Conservation (phyloP, 2,113 vertebrate genomes). For the Sus scrofa region DNA sequence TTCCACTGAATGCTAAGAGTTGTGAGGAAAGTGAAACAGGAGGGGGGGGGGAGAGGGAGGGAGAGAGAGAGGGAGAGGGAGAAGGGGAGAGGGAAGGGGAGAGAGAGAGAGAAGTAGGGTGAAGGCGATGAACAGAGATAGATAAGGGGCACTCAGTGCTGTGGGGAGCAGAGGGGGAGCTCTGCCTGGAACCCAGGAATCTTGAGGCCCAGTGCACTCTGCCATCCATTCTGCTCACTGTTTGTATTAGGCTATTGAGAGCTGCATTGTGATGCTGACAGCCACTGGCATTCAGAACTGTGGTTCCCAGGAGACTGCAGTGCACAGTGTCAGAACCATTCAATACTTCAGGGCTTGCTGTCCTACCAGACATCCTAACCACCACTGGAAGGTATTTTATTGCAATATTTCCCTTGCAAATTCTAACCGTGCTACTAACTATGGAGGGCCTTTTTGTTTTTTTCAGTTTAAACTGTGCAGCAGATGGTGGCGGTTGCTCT, state of each 20-base stretch:
- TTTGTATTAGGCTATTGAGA: fast-evolving
- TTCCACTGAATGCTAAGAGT: not conserved
- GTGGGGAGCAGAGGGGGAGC: no score
- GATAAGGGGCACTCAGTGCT: fast-evolving
- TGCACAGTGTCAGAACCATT: fast-evolving
- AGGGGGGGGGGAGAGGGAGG: not conserved
- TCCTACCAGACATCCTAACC: not conserved
- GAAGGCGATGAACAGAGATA: not conserved
- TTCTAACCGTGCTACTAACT: not conserved
- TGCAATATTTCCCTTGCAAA: not conserved
- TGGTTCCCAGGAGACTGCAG: no score
- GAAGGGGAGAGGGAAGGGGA: no score
- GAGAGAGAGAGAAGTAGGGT: no score
- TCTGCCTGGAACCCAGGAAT: not conserved
- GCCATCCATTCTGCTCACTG: fast-evolving
- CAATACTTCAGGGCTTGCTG: not conserved
- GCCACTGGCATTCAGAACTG: not conserved
- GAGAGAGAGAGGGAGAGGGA: not conserved
- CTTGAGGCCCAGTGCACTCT: fast-evolving
- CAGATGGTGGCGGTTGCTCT: not conserved
- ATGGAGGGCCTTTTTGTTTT: not conserved
- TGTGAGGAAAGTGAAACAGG: not conserved
- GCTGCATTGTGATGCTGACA: not conserved
- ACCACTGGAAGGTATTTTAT: not conserved
- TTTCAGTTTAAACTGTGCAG: not conserved